Evolutionary conservation across 2,797 vertebrate species (phyloP), one percentile per base, ranked within the genome.

Genomic region (Botia kubotai): DNA sequence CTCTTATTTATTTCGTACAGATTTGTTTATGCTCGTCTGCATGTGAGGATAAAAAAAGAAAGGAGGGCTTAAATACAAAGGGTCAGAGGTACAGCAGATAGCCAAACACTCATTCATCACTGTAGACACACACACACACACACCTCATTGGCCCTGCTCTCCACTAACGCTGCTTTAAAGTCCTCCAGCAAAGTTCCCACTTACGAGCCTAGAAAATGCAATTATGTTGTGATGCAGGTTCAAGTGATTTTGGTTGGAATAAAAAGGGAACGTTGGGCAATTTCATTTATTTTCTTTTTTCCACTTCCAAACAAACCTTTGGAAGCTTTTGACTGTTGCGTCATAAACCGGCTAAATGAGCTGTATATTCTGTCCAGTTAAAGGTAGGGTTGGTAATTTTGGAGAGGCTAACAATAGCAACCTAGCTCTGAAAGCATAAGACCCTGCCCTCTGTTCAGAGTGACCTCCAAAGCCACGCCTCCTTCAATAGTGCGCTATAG

Each of bases 81-180:
- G 57, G 57, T 58, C 57, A 58, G 57, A 58, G 57, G 57, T 58
- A 58, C 57, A 23, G 57, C 19, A 58, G 57, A 58, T 58, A 58
- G 57, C 57, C 57, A 58, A 58, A 58, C 21, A 21, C 57, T 23
- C 57, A 58, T 58, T 58, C 21, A 58, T 58, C 57, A 23, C 10
- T 58, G 57, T 21, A 58, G 57, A 23, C 57, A 43, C 39, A 43
- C 39, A 10, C 43, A 21, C 43, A 21, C 19, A 21, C 57, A 58
- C 57, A 58, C 19, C 19, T 58, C 57, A 58, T 19, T 58, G 21
- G 19, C 57, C 43, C 55, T 12, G 10, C 19, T 58, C 19, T 58
- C 57, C 57, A 12, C 57, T 58, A 58, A 58, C 23, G 57, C 21
- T 58, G 57, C 21, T 58, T 58, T 58, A 58, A 58, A 23, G 57